Base-by-base conservation (phyloP, 2,113 vertebrate genomes). In the Apistogramma diplotaenia region DNA sequence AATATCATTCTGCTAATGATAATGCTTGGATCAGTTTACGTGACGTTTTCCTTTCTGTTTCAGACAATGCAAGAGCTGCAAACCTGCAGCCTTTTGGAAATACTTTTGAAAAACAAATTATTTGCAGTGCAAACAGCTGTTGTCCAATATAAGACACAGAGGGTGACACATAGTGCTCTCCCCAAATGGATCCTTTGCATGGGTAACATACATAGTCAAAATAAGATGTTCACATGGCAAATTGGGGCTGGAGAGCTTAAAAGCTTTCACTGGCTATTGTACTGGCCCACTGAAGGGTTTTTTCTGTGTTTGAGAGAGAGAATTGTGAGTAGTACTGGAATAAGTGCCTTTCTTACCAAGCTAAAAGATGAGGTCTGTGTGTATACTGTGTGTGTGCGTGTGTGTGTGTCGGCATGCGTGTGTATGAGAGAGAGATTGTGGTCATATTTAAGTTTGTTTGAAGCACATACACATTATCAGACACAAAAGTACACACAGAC, bases 201-300 rank as follows among this genome's bases (percentile, higher is more conserved):
- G 33, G 62, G 3, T 70, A 70, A 19, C 46, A 49, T 6, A 31
- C 53, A 62, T 37, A 9, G 10, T n/a, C n/a, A n/a, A n/a, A n/a
- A n/a, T n/a, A n/a, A 49, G 43, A 25, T 58, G 19, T 67, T 73
- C 72, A 77, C 10, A 56, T 23, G 35, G 51, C 9, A 83, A 79
- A 72, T 82, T 49, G 46, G 25, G 43, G 12, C 49, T 54, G 53
- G 49, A 88, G 78, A 55, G 78, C 60, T 51, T 73, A 61, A 92
- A 85, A 88, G 79, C 82, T 29, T 80, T n/a, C 33, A 57, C 37
- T 73, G 55, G 43, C 67, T 40, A 8, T 85, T 78, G 73, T 65
- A 5, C 31, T 13, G 58, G 59, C 6, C 78, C 4, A 29, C 40
- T 85, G 82, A 87, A 89, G 82, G 75, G 85, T 77, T 59, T 82